Evolutionary conservation across 2,888 invertebrate genomes (phyloP).

Genomic region (Eulithis testata): DNA sequence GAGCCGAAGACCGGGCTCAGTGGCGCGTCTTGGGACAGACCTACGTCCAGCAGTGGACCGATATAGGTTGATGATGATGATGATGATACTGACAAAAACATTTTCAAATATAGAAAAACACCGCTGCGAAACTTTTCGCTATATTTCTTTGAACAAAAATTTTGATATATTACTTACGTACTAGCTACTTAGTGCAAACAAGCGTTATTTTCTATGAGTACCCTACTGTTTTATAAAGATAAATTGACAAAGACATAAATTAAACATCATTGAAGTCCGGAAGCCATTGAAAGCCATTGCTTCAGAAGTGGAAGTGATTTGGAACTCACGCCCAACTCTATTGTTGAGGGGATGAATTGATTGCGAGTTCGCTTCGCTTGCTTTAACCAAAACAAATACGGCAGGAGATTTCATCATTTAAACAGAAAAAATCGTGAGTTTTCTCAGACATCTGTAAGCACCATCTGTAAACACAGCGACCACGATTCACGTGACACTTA

Average conservation of each 20-base stretch:
- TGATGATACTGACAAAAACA: constrained; percentile 36
- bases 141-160: neutral
- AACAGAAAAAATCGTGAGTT: constrained; percentile 5
- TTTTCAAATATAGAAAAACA: constrained; percentile 10
- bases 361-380: constrained; percentile 12
- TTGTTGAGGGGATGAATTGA: constrained; percentile 30
- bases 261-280: constrained; percentile 28
- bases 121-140: neutral
- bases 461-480: constrained; percentile 31
- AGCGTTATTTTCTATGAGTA: neutral
- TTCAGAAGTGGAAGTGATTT: constrained; percentile 56
- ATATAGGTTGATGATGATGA: too few relatives aligned
- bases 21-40: too few relatives aligned
- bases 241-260: constrained; percentile 22
- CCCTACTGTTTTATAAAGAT: neutral
- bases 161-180: too few relatives aligned
- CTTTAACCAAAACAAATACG: constrained; percentile 15
- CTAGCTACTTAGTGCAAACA: too few relatives aligned
- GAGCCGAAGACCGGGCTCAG: too few relatives aligned
- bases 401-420: constrained; percentile 10
- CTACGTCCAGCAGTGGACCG: too few relatives aligned
- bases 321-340: constrained; percentile 58
- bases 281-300: constrained; percentile 47
- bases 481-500: constrained; percentile 50
- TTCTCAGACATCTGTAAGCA: constrained; percentile 24